A percentile compares a stretch with the other conserved stretches of the same genome.
Evolutionary conservation across 2,888 invertebrate genomes (phyloP).

Genomic region (Chironomus riparius): DNA sequence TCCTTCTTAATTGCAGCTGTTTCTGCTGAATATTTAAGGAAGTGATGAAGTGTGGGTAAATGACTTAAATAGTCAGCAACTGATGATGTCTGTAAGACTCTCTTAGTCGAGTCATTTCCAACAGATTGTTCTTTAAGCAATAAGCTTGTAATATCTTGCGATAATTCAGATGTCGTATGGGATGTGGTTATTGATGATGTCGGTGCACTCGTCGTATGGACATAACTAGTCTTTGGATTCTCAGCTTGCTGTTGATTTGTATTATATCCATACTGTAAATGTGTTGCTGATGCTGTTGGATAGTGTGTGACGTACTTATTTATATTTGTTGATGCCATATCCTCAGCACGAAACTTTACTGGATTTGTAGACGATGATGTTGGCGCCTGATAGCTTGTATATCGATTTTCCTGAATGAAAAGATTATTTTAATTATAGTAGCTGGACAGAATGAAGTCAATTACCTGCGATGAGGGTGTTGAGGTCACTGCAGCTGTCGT

Average conservation of each 20-base stretch:
- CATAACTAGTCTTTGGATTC: slow-evolving; percentile 11
- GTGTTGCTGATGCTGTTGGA: slow-evolving; percentile 33
- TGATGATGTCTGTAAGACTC: slow-evolving; percentile 50
- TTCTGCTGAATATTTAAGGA: slow-evolving; percentile 72
- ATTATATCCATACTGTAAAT: slow-evolving; percentile 24
- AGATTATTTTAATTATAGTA: not conserved
- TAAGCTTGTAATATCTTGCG: slow-evolving; percentile 18
- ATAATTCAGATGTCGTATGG: slow-evolving; percentile 1
- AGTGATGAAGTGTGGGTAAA: slow-evolving; percentile 68
- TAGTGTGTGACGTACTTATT: slow-evolving; percentile 39
- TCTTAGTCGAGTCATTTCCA: not conserved
- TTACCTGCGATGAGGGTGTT: slow-evolving; percentile 3
- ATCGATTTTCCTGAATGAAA: slow-evolving; percentile 14
- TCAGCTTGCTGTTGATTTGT: slow-evolving; percentile 10
- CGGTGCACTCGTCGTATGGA: slow-evolving; percentile 29
- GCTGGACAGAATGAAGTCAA: not conserved
- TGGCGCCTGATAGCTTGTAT: slow-evolving; percentile 11
- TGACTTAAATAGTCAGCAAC: slow-evolving; percentile 80
- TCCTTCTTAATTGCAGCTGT: slow-evolving; percentile 61
- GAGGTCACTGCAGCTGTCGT: slow-evolving; percentile 1
- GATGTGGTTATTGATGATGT: slow-evolving; percentile 13
- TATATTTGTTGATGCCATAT: slow-evolving; percentile 28
- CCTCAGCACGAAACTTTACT: slow-evolving; percentile 21
- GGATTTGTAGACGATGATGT: not conserved
- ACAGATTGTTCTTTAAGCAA: not conserved